Base-by-base conservation (phyloP, 2,888 invertebrate species). In the Acrobasis consociella region DNA sequence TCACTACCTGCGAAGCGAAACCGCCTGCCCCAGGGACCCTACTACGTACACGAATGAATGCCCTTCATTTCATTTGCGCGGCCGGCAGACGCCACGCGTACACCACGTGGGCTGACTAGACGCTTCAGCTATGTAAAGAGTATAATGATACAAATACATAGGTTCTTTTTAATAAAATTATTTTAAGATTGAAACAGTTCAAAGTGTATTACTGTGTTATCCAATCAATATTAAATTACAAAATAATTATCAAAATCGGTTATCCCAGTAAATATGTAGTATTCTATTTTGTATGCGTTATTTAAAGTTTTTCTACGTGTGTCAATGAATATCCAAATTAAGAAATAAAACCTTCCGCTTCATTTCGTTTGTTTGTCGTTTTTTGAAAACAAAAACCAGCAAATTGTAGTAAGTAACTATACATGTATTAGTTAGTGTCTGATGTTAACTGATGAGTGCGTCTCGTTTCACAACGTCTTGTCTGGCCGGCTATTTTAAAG, bases 1-100 rank as follows among this genome's bases (percentile, higher is more conserved):
- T 78, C 70, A 74, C 74, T 80, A 76, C 78, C 78, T 78, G 75
- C 72, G 67, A 72, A 68, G 70, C 71, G 70, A 74, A 68, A 72
- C 67, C 64, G 67, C 61, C 62, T 62, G 68, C 67, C 67, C 58
- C 60, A 66, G 65, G 65, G 64, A 66, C 68, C 67, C 70, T 64
- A 68, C 69, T 69, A 69, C 71, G 68, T 69, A 67, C 68, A 65
- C 66, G 63, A 65, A 55, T 37, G 61, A 49, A 66, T 62, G 65
- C 63, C 62, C 61, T 66, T 66, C 64, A 62, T 65, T 64, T 65
- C 63, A 63, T 65, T 62, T 65, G 63, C 65, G 64, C 60, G 64
- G 60, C 65, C 65, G 65, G 53, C 49, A 58, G 64, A 67, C 55
- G 68, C 70, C 70, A 71, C 67, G 67, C 66, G 65, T 60, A 31